These are phyloP conservation scores for human DNA, from an alignment of 2,113 vertebrate species.

Conservation along the genomic window GRCh38 chr6:100917501-100918000, in stretches of 20 bases:
- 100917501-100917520: background rate
- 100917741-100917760: background rate
- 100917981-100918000: background rate
- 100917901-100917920: background rate
- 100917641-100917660: background rate
- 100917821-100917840: background rate
- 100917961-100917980: background rate
- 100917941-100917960: background rate
- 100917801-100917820: slow-evolving; percentile 34
- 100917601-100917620: background rate
- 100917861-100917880: background rate
- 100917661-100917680: background rate
- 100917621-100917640: background rate
- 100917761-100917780: background rate
- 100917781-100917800: background rate
- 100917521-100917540: background rate
- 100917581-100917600: background rate
- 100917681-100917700: background rate
- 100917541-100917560: background rate
- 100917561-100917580: background rate
- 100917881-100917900: background rate
- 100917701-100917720: background rate
- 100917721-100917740: slow-evolving; percentile 31
- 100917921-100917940: background rate
- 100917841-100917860: background rate